Conservation (phyloP, 2,113 vertebrate species). For the Jacana jacana region DNA sequence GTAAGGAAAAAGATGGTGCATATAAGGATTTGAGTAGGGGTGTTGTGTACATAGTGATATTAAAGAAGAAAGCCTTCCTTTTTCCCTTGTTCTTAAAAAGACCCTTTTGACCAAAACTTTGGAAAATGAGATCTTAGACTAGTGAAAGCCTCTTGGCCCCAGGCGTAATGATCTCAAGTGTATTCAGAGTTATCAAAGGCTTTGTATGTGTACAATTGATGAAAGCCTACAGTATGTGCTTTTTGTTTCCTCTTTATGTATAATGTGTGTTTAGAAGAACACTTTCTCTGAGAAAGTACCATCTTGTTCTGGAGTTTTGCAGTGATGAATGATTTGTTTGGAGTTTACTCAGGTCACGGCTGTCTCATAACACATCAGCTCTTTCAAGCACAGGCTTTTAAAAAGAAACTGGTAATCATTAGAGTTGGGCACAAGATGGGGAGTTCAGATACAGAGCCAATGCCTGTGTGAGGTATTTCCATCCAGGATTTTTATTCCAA, state of each 20-base stretch:
- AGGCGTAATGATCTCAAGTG: not conserved
- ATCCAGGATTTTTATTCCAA: not conserved
- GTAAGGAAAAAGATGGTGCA: not conserved
- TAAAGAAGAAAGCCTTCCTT: not conserved
- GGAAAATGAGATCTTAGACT: conserved; percentile 24
- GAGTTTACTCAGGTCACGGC: conserved; percentile 31
- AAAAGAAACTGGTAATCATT: not conserved
- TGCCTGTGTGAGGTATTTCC: not conserved
- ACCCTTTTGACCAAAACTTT: conserved; percentile 23
- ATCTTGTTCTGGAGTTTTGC: conserved; percentile 16
- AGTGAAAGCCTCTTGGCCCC: not conserved
- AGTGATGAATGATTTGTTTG: conserved; percentile 39
- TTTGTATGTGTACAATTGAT: conserved; percentile 51
- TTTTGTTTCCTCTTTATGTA: conserved; percentile 30
- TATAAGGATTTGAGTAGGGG: not conserved
- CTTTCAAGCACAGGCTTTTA: not conserved
- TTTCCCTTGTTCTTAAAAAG: not conserved
- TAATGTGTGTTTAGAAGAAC: conserved; percentile 21
- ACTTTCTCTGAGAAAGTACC: not conserved
- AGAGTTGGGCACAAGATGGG: not conserved
- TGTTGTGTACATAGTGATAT: not conserved
- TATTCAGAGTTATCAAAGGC: conserved; percentile 28
- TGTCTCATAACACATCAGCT: conserved; percentile 9
- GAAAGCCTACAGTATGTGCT: conserved; percentile 29
- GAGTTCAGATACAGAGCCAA: not conserved